phyloP scores from a whole-genome alignment of 2,888 invertebrate species.

The Amblyteles armatorius region DNA sequence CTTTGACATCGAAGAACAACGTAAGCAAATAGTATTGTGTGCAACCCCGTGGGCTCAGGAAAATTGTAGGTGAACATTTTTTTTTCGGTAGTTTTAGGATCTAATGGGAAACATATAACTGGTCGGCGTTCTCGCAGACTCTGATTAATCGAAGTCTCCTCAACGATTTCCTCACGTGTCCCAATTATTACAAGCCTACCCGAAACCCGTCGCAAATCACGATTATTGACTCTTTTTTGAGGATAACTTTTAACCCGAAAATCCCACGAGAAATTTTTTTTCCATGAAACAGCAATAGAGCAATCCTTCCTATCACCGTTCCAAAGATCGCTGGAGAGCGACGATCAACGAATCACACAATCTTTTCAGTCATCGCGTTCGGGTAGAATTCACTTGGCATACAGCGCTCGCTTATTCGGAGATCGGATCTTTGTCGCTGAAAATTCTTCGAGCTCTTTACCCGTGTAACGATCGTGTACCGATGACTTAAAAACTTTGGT shows the following conservation, averaged over 20 bases:
- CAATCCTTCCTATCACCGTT: slow-evolving; percentile 2
- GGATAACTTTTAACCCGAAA: no score
- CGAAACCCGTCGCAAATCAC: no score
- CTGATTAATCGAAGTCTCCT: no score
- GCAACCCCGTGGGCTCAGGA: background rate
- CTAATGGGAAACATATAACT: no score
- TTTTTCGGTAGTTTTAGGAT: no score
- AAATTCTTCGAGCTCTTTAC: slow-evolving; percentile 28
- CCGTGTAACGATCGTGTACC: slow-evolving; percentile 1
- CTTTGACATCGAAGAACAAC: slow-evolving; percentile 39
- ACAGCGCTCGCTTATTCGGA: slow-evolving; percentile 41
- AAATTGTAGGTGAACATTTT: no score
- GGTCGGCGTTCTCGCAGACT: no score
- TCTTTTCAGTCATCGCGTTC: slow-evolving; percentile 4
- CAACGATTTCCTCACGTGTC: no score
- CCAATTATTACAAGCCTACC: no score
- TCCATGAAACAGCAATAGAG: no score
- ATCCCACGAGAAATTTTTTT: no score
- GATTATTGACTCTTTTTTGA: no score
- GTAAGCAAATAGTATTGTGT: background rate
- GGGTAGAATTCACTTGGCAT: slow-evolving; percentile 49
- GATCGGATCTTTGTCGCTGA: slow-evolving; percentile 16
- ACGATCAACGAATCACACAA: slow-evolving; percentile 42
- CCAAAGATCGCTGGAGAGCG: background rate
- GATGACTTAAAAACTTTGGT: background rate